phyloP scores from a whole-genome alignment of 2,888 invertebrate species.

The Steromphala cineraria region DNA sequence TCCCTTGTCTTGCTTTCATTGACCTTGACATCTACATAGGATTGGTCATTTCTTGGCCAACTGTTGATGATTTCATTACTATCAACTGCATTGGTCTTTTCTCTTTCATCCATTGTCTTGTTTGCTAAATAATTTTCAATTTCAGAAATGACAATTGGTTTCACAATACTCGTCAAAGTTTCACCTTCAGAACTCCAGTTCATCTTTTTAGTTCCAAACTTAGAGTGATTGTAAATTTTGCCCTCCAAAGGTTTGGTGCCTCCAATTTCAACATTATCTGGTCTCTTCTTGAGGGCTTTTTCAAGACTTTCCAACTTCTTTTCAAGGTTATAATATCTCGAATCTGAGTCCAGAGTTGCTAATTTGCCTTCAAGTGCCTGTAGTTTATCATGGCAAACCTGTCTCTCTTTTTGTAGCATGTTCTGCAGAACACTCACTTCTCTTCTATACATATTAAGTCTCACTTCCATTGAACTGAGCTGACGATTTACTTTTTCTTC shows the following conservation, averaged over 20 bases:
- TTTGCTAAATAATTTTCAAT: constrained; percentile 31
- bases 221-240: neutral
- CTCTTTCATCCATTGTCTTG: constrained; percentile 27
- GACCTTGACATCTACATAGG: neutral
- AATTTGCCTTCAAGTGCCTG: constrained; percentile 22
- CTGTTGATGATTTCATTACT: constrained; percentile 33
- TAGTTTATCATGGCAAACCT: constrained; percentile 26
- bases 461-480: constrained; percentile 39
- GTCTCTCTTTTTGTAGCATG: constrained; percentile 37
- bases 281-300: neutral
- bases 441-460: constrained; percentile 39
- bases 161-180: neutral
- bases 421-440: constrained; percentile 37
- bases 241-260: neutral
- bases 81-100: constrained; percentile 28
- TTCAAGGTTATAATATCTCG: neutral
- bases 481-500: constrained; percentile 36
- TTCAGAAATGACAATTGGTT: constrained; percentile 26
- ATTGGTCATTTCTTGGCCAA: constrained; percentile 23
- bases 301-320: constrained; percentile 22
- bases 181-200: neutral
- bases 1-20: neutral
- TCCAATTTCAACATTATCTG: neutral
- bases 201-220: neutral
- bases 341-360: constrained; percentile 1